Evolutionary conservation across 2,888 invertebrate species (phyloP), one percentile per base, ranked within the genome.

Genomic region (Adelognathus sp.): DNA sequence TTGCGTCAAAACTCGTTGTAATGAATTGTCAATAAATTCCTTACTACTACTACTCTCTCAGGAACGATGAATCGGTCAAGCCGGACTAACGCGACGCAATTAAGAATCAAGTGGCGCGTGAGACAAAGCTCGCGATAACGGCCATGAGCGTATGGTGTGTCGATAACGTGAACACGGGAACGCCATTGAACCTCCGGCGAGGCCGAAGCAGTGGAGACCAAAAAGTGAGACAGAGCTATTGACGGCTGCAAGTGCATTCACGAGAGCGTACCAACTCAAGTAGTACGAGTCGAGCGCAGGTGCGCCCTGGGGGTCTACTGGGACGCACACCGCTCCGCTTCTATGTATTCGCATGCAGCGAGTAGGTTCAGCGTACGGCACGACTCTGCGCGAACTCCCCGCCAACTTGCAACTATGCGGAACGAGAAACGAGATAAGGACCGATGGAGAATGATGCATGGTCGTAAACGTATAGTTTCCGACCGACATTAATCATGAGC

Each of bases 381-480:
- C 50, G 50, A 21, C 21, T 21, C 29, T 16, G n/a, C 64, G n/a
- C 18, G 33, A 33, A 56, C 14, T 31, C 31, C 9, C 31, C 52
- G 54, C 31, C 69, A 79, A 71, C 75, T 79, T 61, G 79, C 61
- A 69, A 79, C 79, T 79, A 79, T 76, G 63, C 50, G 61, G 63
- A 79, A 72, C 52, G 61, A 64, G 79, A 33, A 75, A 72, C 56
- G 67, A 76, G 79, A 79, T 79, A 79, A 79, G 79, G 56, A 44
- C 27, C 63, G 63, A 72, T 72, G 24, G 67, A 67, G 72, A 76
- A 71, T 79, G 79, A 79, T 79, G 56, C 71, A 79, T 76, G 72
- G 69, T 72, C 67, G 79, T 72, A 67, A 76, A 56, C 76, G 76
- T 39, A n/a, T n/a, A 72, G 76, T 79, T 79, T 79, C 66, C 79